Base-by-base conservation (phyloP, 1,140 invertebrate genomes). In the Scaptomyza pallida region DNA sequence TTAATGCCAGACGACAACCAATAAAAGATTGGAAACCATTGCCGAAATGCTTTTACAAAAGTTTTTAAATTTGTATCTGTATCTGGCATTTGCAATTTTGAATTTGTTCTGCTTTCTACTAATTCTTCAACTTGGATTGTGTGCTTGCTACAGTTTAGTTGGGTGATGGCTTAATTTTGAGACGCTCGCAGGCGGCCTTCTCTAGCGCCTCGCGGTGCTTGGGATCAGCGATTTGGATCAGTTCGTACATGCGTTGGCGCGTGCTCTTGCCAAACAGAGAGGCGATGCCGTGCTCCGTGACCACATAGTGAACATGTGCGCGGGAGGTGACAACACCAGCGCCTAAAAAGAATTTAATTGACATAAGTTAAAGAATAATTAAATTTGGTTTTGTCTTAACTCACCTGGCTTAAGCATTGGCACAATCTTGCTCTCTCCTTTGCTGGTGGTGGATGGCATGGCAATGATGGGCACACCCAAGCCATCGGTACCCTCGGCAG, bases 391-490 rank as follows among this genome's bases (percentile, higher is more conserved):
- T 92, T n/a, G n/a, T n/a, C n/a, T n/a, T n/a, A n/a, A n/a, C n/a
- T 92, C 90, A 97, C 97, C 97, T 91, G 92, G 76, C 92, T 98
- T 97, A 0, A 98, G 92, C 3, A 94, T 94, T 0, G 97, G 96
- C 3, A 95, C 94, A 89, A 99, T 99, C 93, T 99, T 99, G 68
- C 94, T 95, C 65, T 95, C 95, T n/a, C 96, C 97, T 81, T 95
- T 96, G 50, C 94, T 95, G 4, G 98, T 99, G 16, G 93, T 92
- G 0, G 97, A 98, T 17, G 96, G 95, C 79, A 99, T 93, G 2
- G 98, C 98, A 89, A 99, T 96, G 74, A 99, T 98, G 4, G 98
- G 97, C 89, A 98, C 98, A 16, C 98, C 98, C 68, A 93, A 92
- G 0, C 97, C 96, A 92, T 99, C 98, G 2, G 95, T 92, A n/a